Base-by-base conservation (phyloP, 2,797 vertebrate species). In the Arrhamphus sclerolepis region DNA sequence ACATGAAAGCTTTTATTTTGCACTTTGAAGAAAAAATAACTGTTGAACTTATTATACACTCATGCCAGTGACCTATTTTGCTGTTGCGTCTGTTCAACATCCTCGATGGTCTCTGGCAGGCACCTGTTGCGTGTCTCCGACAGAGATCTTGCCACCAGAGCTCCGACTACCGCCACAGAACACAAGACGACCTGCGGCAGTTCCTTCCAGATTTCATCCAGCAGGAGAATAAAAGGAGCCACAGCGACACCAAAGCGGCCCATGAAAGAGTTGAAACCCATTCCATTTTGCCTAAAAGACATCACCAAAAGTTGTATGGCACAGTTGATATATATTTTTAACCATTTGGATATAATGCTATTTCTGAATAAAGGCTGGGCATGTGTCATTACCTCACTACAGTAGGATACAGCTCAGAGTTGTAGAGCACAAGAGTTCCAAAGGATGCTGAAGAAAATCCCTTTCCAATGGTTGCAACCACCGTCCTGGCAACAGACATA, bases 401-500 rank as follows among this genome's bases (percentile, higher is more conserved):
- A 0, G 96, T 98, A 2, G 97, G 96, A 57, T 92, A 97, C 48
- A 98, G 87, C 84, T 98, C 97, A 0, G 95, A 92, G 19, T 91
- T 93, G 80, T 94, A 96, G 62, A 98, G 80, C 58, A 84, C 89
- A 42, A 93, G 16, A 0, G 90, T 95, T 7, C 85, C 88, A 87
- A 97, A 97, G 2, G 94, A 86, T 6, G 91, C 92, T 72, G 95
- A 87, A 5, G 94, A 92, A 70, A 93, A 94, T 0, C 91, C 93
- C 83, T 97, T 97, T 46, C 93, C 96, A 34, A 90, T 20, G 28
- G 94, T 24, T 0, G 90, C 94, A 9, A 97, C 68, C 46, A 91
- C 77, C 0, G 93, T 93, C 34, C 85, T 88, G 72, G 87, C 41
- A 9, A 86, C 52, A 20, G 65, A 66, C 79, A 90, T 71, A 16